phyloP scores from a whole-genome alignment of 2,113 vertebrate species.

The Colistium nudipinnis region DNA sequence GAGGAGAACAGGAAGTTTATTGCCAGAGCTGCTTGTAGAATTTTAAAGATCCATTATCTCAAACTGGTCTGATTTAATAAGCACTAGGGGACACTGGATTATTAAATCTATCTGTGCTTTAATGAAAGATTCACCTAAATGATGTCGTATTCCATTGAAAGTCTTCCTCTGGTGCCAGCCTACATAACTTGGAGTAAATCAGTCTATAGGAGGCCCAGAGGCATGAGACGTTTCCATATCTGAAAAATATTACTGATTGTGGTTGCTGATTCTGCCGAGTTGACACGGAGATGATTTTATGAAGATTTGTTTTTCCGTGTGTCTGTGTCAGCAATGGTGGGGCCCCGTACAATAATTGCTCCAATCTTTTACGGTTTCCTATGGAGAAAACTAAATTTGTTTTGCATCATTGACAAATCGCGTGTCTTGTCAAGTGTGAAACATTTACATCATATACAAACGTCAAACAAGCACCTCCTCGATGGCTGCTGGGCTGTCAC shows the following conservation, averaged over 20 bases:
- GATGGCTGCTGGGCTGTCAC: constrained; percentile 14
- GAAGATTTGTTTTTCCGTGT: constrained; percentile 36
- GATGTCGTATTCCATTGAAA: constrained; percentile 60
- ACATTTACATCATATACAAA: constrained; percentile 55
- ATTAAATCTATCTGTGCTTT: constrained; percentile 70
- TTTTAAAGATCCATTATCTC: constrained; percentile 80
- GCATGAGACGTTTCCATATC: constrained; percentile 36
- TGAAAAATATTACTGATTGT: constrained; percentile 39
- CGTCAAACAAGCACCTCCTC: constrained; percentile 33
- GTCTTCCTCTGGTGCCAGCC: constrained; percentile 28
- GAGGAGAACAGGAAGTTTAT: constrained; percentile 56
- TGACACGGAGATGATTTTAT: constrained; percentile 47
- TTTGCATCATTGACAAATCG: constrained; percentile 54
- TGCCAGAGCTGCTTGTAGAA: constrained; percentile 70
- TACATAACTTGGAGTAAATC: constrained; percentile 53
- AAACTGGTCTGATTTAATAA: constrained; percentile 78
- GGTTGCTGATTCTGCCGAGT: constrained; percentile 60
- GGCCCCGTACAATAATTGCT: constrained; percentile 52
- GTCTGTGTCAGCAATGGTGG: constrained; percentile 60
- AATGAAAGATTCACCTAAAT: constrained; percentile 75
- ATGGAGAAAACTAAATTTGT: constrained; percentile 32
- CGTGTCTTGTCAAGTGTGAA: constrained; percentile 31
- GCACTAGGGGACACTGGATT: constrained; percentile 58
- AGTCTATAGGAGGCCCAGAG: constrained; percentile 23
- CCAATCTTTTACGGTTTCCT: constrained; percentile 35